Base-by-base conservation (phyloP, 2,888 invertebrate genomes). In the Ischnura elegans region DNA sequence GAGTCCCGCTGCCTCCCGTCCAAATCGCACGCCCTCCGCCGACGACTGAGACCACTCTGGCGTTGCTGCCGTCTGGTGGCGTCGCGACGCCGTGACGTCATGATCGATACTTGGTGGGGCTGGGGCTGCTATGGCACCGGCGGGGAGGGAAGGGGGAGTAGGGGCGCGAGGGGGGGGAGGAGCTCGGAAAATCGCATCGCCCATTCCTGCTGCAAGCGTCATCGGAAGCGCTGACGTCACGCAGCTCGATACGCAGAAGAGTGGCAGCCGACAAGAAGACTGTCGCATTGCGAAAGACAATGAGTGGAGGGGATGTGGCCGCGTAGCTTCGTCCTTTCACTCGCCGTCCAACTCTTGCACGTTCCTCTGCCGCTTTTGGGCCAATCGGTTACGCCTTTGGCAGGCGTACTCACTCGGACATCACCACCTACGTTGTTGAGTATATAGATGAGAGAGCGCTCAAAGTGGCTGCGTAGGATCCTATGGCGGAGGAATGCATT, bases 51-150 rank as follows among this genome's bases (percentile, higher is more conserved):
- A 6, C 90, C 47, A 25, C 66, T n/a, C 25, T n/a, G n/a, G 21
- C 45, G 42, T 25, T n/a, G 43, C 43, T 66, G 61, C 61, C 90
- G 61, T 55, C 55, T 43, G 90, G 55, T 43, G 90, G 90, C 90
- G 90, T 90, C 61, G 90, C 61, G 90, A 90, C 90, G 90, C 90
- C 66, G 61, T 90, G 90, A 90, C 90, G 90, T 90, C 90, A 61
- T 90, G 90, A 90, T 90, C 90, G 43, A 90, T 90, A 90, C 47
- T 36, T 8, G 29, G 10, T 36, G 29, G 29, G 76, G 29, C 29
- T 36, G 2, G 36, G 25, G 76, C 19, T 1, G 0, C 19, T 61
- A 25, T 0, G n/a, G 0, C n/a, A n/a, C 10, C n/a, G 61, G 61
- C 21, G 61, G 61, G 5, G 5, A 0, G 6, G 36, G 36, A 13